Evolutionary conservation across 2,797 vertebrate species (phyloP), one percentile per base, ranked within the genome.

Genomic region (Ctenochaetus hawaiiensis): DNA sequence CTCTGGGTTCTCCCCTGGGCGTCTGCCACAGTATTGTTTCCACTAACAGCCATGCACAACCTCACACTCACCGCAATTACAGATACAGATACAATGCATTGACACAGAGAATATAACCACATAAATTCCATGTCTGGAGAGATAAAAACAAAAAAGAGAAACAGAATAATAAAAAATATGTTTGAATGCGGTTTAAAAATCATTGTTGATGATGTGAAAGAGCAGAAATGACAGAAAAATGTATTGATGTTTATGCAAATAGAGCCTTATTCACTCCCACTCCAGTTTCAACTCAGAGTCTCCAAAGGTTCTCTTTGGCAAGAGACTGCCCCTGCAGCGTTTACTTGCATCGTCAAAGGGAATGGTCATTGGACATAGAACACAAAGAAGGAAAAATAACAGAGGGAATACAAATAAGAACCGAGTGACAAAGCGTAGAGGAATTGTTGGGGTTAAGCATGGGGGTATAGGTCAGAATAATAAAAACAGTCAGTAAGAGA

Each of bases 31-130:
- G 49, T 8, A 13, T 67, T 1, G 1, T 39, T n/a, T 8, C 86
- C 59, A 5, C 70, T 83, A 67, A 85, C 81, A 0, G 64, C 77
- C 63, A 93, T 75, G 45, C 93, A 95, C 78, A 95, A 49, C 70
- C 91, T 87, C 77, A 94, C 85, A 4, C 94, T 95, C 72, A 87
- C 77, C 49, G 86, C 89, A 1, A 95, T 89, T 44, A 92, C 52
- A 12, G 65, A 76, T 17, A 92, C 82, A 8, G 87, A 93, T 26
- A 95, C 23, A 43, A 90, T 58, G 78, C 93, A 94, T 80, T 95
- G 91, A 56, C 83, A 90, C 45, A 94, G 22, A 8, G 88, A 90
- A 72, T 89, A 93, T 4, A 95, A 84, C 94, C 94, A 95, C 8
- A 85, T 49, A 22, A 81, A 44, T 30, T 92, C 90, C 94, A 95